phyloP scores from a whole-genome alignment of 2,113 vertebrate genomes.

The Myotis lucifugus region DNA sequence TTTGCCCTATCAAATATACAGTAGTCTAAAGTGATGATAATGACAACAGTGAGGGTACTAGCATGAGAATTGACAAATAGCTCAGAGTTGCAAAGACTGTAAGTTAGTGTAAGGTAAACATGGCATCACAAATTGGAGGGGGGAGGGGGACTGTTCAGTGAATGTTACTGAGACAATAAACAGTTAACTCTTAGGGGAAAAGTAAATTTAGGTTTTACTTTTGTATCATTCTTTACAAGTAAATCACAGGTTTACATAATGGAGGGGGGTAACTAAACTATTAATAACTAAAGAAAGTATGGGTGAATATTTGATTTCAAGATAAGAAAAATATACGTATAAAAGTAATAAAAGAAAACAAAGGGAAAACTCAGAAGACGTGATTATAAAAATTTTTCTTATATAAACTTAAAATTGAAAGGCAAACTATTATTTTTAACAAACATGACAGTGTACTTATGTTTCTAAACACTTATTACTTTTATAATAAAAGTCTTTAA shows the following conservation, averaged over 20 bases:
- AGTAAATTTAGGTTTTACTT: background rate
- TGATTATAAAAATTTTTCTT: background rate
- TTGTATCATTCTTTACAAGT: background rate
- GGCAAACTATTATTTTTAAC: background rate
- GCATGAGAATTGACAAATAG: background rate
- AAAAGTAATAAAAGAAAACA: background rate
- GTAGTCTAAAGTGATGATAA: background rate
- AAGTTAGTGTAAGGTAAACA: background rate
- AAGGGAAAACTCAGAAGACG: background rate
- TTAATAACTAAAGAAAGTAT: background rate
- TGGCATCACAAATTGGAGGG: background rate
- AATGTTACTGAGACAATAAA: background rate
- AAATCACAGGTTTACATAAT: background rate
- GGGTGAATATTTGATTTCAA: background rate
- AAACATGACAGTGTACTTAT: background rate
- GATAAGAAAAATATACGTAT: background rate
- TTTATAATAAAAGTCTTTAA: background rate
- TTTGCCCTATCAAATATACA: background rate
- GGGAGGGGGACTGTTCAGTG: background rate
- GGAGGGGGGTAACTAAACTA: background rate
- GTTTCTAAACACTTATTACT: slow-evolving; percentile 1
- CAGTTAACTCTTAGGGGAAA: background rate
- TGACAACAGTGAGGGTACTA: background rate
- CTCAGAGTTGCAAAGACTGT: background rate
- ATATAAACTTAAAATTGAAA: background rate